A percentile compares a stretch with the other conserved stretches of the same genome.
Conservation (phyloP, 1,140 invertebrate species). For the Aphaenogaster rudis region DNA sequence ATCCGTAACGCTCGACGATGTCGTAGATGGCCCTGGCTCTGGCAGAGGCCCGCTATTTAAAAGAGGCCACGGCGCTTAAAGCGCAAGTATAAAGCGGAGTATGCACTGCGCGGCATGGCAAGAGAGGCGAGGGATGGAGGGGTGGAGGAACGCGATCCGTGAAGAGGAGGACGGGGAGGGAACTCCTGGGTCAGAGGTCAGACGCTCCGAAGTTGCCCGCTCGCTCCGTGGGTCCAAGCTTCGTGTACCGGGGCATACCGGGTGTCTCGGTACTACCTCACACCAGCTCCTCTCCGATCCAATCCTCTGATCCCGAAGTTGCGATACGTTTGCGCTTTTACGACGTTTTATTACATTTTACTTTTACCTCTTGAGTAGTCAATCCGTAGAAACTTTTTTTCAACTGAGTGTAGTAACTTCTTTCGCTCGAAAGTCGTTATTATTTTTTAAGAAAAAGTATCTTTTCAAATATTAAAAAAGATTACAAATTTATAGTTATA, state of each 20-base stretch:
- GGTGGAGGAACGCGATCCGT: constrained; percentile 74
- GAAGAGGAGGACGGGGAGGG: constrained; percentile 78
- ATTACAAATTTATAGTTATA: neutral
- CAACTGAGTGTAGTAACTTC: neutral
- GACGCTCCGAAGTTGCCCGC: constrained; percentile 82
- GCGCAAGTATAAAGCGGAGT: constrained; percentile 81
- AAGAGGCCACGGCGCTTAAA: constrained; percentile 81
- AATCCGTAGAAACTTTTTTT: neutral
- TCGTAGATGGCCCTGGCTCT: constrained; percentile 47
- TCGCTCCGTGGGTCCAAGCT: constrained; percentile 82
- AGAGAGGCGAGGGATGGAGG: constrained; percentile 43
- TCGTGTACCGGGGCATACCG: constrained; percentile 71
- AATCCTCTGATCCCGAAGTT: neutral
- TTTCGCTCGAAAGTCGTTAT: neutral
- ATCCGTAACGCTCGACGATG: constrained; percentile 70
- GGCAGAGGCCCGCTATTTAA: constrained; percentile 78
- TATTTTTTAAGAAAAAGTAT: neutral
- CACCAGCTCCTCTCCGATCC: neutral
- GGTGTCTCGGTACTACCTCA: constrained; percentile 60
- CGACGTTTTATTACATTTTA: neutral
- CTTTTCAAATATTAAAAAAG: neutral
- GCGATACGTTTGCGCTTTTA: constrained; percentile 18
- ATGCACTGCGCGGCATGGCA: constrained; percentile 63
- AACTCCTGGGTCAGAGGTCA: constrained; percentile 83
- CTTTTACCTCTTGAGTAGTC: neutral